Evolutionary conservation across 2,797 vertebrate species (phyloP).

Genomic region (Cercopithecus hamlyni): DNA sequence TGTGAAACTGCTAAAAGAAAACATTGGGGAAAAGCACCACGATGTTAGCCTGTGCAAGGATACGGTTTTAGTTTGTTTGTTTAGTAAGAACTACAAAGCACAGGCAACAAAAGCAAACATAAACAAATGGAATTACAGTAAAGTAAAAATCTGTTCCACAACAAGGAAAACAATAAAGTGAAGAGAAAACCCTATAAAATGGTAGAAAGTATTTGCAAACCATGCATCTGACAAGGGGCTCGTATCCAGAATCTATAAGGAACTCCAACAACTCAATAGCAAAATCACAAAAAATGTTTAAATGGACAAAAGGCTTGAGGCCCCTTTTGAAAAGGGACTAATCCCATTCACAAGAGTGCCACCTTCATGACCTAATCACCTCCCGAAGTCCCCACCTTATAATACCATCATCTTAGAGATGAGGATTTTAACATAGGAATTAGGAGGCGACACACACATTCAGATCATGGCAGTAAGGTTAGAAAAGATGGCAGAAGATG

Average conservation of each 20-base stretch:
- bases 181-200: not conserved
- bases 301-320: not conserved
- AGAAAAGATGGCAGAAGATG: not conserved
- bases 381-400: not conserved
- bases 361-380: not conserved
- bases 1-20: not conserved
- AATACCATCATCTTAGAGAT: not conserved
- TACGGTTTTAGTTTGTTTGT: not conserved
- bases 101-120: not conserved
- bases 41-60: not conserved
- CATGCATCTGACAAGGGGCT: not conserved
- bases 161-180: not conserved
- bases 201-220: not conserved
- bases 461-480: not conserved
- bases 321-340: not conserved
- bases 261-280: not conserved
- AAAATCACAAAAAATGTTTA: not conserved
- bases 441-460: too few species aligned
- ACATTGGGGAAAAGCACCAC: not conserved
- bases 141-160: not conserved
- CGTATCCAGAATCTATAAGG: not conserved
- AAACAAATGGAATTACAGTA: not conserved
- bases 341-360: not conserved
- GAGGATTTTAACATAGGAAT: too few species aligned
- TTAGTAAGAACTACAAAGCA: not conserved